A percentile compares a stretch with the other conserved stretches of the same genome.
Evolutionary conservation across 2,113 vertebrate species (phyloP).

Genomic region (Cololabis saira): DNA sequence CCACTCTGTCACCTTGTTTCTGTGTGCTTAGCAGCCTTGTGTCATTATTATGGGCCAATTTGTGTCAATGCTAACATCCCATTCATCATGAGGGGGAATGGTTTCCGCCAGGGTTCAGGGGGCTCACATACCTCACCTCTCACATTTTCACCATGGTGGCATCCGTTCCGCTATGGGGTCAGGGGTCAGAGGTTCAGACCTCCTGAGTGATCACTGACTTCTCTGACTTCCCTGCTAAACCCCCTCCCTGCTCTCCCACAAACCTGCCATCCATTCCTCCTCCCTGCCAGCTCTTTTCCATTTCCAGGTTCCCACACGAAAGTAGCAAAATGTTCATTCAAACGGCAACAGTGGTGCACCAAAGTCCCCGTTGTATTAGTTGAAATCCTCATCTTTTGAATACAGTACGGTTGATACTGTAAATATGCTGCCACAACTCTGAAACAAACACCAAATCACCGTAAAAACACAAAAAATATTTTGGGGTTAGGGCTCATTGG

Average conservation of each 20-base stretch:
- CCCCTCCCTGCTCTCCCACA: constrained; percentile 30
- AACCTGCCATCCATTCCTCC: constrained; percentile 17
- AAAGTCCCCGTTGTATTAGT: not conserved
- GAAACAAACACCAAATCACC: not conserved
- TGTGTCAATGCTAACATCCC: constrained; percentile 85
- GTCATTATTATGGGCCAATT: constrained; percentile 83
- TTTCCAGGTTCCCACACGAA: constrained; percentile 11
- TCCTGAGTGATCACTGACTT: constrained; percentile 79
- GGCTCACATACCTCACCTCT: constrained; percentile 74
- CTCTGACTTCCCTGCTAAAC: constrained; percentile 47
- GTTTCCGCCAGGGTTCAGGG: constrained; percentile 75
- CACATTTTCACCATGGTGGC: constrained; percentile 81
- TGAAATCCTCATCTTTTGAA: too few species aligned
- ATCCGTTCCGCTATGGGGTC: constrained; percentile 75
- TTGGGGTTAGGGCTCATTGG: too few species aligned
- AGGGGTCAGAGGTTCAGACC: constrained; percentile 82
- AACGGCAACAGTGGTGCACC: not conserved
- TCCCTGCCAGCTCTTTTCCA: constrained; percentile 20
- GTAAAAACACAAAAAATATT: too few species aligned
- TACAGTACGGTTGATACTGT: not conserved
- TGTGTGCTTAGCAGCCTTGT: constrained; percentile 77
- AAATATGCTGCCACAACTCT: too few species aligned
- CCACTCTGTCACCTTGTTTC: constrained; percentile 60
- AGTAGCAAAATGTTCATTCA: constrained; percentile 2
- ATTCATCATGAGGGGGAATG: constrained; percentile 80